Evolutionary conservation across 2,113 vertebrate genomes (phyloP).

Genomic region (Peucedramus taeniatus): DNA sequence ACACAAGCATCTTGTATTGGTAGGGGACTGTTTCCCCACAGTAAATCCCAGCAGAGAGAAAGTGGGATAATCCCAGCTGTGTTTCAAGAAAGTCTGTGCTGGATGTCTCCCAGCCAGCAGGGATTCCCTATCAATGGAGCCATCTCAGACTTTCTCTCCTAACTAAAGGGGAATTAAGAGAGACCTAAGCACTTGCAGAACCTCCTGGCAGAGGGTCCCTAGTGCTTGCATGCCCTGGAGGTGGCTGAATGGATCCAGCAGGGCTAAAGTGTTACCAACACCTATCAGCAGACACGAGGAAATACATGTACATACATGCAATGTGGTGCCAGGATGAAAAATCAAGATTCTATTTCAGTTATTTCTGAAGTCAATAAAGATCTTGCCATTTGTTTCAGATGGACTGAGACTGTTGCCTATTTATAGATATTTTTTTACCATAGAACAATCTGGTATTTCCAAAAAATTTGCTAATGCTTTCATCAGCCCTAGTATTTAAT

Average conservation of each 20-base stretch:
- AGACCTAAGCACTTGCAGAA: background rate
- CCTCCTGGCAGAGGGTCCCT: background rate
- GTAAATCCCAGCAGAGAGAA: background rate
- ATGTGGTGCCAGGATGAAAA: background rate
- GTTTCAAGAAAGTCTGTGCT: background rate
- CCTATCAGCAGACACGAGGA: background rate
- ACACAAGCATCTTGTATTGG: background rate
- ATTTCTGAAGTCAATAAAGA: background rate
- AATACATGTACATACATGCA: background rate
- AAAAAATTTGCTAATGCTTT: background rate
- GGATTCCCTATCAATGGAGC: background rate
- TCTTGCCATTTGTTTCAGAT: background rate
- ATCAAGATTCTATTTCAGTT: background rate
- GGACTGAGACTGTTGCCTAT: background rate
- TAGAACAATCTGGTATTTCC: background rate
- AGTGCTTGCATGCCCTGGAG: background rate
- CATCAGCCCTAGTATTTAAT: background rate
- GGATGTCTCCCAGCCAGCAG: background rate
- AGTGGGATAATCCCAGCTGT: background rate
- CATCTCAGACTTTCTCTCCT: conserved; percentile 33
- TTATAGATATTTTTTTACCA: background rate
- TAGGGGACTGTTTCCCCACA: fast-evolving
- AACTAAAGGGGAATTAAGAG: background rate
- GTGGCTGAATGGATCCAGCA: background rate
- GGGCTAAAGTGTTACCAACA: background rate